Evolutionary conservation across 2,113 vertebrate genomes (phyloP).

Genomic region (Menidia beryllina): DNA sequence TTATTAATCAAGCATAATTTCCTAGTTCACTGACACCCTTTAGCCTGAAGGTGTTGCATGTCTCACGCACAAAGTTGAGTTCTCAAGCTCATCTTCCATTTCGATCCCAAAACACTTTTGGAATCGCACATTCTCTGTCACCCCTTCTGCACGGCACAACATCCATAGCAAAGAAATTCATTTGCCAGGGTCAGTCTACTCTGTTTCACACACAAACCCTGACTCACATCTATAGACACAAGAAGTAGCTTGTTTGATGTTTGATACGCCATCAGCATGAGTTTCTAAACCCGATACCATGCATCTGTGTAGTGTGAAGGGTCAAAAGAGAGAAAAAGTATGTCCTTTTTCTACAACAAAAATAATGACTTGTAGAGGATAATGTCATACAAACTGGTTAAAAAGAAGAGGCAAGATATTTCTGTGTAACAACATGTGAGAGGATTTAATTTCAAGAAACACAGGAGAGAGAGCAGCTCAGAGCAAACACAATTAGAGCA

Average conservation of each 20-base stretch:
- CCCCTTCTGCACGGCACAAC: conserved; percentile 18
- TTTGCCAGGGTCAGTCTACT: conserved; percentile 23
- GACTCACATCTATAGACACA: conserved; percentile 24
- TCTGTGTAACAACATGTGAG: conserved; percentile 6
- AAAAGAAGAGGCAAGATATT: neutral
- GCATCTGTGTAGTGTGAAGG: neutral
- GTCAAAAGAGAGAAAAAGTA: neutral
- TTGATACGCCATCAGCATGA: conserved; percentile 37
- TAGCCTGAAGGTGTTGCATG: neutral
- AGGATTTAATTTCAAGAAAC: neutral
- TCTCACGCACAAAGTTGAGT: neutral
- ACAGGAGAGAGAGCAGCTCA: neutral
- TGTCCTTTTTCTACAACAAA: neutral
- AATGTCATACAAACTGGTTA: neutral
- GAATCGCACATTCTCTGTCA: conserved; percentile 41
- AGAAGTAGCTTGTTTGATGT: conserved; percentile 48
- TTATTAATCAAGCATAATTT: neutral
- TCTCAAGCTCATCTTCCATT: conserved; percentile 24
- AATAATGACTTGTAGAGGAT: neutral
- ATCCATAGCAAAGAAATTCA: conserved; percentile 15
- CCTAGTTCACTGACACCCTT: neutral
- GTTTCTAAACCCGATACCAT: conserved; percentile 1
- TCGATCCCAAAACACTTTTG: conserved; percentile 39
- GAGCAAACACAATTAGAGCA: conserved; percentile 55
- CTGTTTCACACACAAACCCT: conserved; percentile 38